A percentile compares a stretch with the other conserved stretches of the same genome.
Evolutionary conservation across 2,113 vertebrate species (phyloP).

Genomic region (Onychostruthus taczanowskii): DNA sequence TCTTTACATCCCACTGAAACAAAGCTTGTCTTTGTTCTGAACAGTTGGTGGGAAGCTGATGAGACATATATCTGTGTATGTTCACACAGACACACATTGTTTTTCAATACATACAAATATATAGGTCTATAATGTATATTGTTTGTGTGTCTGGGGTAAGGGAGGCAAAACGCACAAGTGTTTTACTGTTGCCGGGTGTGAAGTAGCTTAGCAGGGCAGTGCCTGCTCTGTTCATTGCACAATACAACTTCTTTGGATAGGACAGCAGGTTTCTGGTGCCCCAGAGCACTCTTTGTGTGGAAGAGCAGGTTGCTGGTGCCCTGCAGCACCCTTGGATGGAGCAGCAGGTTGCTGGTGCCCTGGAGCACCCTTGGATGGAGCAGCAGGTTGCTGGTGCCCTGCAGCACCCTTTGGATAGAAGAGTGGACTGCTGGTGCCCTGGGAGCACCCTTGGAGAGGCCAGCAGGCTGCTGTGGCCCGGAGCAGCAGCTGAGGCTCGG

Average conservation of each 20-base stretch:
- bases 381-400: not conserved
- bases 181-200: not conserved
- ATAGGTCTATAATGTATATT: not conserved
- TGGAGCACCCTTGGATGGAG: not conserved
- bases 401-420: not conserved
- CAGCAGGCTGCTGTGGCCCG: not conserved
- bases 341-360: fast-evolving
- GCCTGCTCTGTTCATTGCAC: not conserved
- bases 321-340: not conserved
- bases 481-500: not conserved
- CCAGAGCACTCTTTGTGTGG: fast-evolving
- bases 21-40: not conserved
- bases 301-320: not conserved
- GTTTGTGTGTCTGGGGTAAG: not conserved
- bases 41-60: not conserved
- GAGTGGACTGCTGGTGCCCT: no score
- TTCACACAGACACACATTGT: not conserved
- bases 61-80: not conserved
- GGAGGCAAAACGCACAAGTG: not conserved
- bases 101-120: no score
- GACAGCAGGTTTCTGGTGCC: not conserved
- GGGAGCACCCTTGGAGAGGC: no score
- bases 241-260: not conserved
- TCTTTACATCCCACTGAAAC: not conserved
- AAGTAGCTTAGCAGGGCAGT: not conserved